Evolutionary conservation across 2,113 vertebrate genomes (phyloP).

Genomic region (Chloropsis cyanopogon): DNA sequence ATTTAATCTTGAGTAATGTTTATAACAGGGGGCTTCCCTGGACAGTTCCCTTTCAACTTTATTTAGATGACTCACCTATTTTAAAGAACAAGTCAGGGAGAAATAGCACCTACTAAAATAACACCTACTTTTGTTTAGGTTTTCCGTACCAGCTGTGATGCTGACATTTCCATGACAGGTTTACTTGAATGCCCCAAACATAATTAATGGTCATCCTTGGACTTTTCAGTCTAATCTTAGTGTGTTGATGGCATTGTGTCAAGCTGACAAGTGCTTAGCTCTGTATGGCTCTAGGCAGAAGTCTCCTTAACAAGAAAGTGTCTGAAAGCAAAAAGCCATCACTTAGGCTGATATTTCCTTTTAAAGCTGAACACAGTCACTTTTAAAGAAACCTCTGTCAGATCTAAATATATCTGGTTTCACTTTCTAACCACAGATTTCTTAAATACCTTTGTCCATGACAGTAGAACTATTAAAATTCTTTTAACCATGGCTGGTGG

Average conservation of each 20-base stretch:
- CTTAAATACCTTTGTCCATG: neutral
- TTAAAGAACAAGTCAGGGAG: neutral
- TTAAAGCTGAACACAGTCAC: neutral
- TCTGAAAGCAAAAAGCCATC: neutral
- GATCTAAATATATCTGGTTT: neutral
- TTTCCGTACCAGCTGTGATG: neutral
- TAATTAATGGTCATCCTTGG: neutral
- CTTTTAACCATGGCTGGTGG: neutral
- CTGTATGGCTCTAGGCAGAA: neutral
- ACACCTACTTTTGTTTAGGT: neutral
- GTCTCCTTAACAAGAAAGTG: neutral
- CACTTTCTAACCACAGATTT: neutral
- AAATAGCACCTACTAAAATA: neutral
- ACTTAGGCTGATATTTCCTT: neutral
- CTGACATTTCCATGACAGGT: neutral
- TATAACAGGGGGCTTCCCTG: neutral
- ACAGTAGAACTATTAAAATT: neutral
- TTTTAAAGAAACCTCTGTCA: neutral
- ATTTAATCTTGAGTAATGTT: neutral
- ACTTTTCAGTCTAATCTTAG: neutral
- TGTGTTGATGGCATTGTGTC: neutral
- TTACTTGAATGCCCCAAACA: neutral
- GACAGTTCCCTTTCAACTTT: neutral
- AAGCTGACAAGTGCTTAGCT: neutral
- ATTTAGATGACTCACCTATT: neutral